Evolutionary conservation across 2,113 vertebrate genomes (phyloP), one percentile per base, ranked within the genome.

Genomic region (Penelope pileata): DNA sequence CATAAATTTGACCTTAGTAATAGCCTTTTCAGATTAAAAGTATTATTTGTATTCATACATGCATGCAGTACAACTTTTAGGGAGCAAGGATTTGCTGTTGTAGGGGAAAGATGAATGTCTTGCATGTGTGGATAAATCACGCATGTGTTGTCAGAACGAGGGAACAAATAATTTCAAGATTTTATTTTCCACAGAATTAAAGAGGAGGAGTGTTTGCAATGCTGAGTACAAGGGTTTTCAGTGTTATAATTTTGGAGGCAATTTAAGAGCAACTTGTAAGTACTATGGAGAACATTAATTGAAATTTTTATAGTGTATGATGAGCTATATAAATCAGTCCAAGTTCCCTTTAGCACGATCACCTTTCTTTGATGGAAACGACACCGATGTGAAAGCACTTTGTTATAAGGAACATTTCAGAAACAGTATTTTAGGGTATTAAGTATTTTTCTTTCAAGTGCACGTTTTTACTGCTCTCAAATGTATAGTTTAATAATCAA

Each of bases 261-360:
- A 10, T 48, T 66, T 73, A 62, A 60, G 42, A 93, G 26, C 34
- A 67, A 42, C 90, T 90, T 90, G 83, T 90, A 93, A 91, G 72
- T 42, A 22, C 47, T 42, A 9, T 17, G 51, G 67, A 30, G 76
- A 90, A 27, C 54, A 50, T 70, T 17, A 88, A 58, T 16, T 59
- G 83, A 63, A 64, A 23, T 81, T 88, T 91, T 86, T 74, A 40
- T 30, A 18, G 59, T 2, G 1, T 59, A 8, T 83, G 72, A 73
- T 51, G 73, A 93, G 56, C 68, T 21, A 7, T 34, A 1, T 59
- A 34, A 67, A 63, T 83, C 70, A 75, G 17, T 24, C 54, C 75
- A 34, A 34, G 34, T 54, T 18, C 34, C 67, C 67, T 51, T 74
- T 34, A 88, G 32, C 22, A 16, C 3, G 2, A 16, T 67, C 85